phyloP scores from a whole-genome alignment of 2,797 vertebrate species.

The Emydoidea blandingii region DNA sequence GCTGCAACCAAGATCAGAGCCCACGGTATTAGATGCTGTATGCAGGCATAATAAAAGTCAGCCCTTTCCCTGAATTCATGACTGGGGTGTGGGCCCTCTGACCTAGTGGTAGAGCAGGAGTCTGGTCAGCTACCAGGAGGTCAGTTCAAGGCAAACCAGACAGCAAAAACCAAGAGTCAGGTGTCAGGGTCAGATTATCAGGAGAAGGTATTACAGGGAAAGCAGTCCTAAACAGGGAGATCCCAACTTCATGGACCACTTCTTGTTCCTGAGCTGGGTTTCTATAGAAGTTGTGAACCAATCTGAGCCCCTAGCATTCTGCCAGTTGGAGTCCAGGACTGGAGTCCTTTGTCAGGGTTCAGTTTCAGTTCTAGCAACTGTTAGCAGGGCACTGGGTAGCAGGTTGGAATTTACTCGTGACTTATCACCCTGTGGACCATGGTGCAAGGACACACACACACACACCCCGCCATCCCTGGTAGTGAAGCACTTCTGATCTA shows the following conservation, averaged over 20 bases:
- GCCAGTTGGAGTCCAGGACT: not conserved
- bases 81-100: not conserved
- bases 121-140: not conserved
- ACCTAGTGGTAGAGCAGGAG: not conserved
- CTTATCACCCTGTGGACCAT: not conserved
- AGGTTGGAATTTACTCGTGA: not conserved
- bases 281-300: not conserved
- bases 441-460: too few relatives aligned
- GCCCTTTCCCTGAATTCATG: not conserved
- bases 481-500: not conserved
- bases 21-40: not conserved
- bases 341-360: not conserved
- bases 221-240: not conserved
- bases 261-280: not conserved
- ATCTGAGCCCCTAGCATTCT: not conserved
- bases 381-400: not conserved
- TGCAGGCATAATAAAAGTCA: rapidly evolving
- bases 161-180: not conserved
- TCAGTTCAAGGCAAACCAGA: not conserved
- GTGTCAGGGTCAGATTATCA: not conserved
- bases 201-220: not conserved
- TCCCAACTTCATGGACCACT: not conserved
- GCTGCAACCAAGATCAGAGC: not conserved
- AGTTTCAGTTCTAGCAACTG: not conserved
- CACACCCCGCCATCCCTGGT: rapidly evolving